Conservation (phyloP, 1,140 invertebrate species). For the Tetragnatha versicolor region DNA sequence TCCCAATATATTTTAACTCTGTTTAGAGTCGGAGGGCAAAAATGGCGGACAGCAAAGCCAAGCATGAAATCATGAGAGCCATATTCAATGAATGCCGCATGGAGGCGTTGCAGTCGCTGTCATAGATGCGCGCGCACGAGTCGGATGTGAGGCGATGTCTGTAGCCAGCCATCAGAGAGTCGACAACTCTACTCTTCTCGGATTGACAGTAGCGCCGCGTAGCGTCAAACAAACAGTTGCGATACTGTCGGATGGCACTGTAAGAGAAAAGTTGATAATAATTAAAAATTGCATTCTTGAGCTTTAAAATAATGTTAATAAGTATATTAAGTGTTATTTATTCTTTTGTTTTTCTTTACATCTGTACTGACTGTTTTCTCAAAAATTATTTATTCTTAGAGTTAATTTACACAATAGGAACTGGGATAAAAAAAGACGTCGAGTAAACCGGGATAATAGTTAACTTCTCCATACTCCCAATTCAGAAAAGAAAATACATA, state of each 20-base stretch:
- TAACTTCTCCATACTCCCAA: too few relatives aligned
- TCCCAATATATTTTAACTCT: too few relatives aligned
- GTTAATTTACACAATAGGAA: neutral
- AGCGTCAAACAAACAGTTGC: constrained; percentile 39
- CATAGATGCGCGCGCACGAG: constrained; percentile 13
- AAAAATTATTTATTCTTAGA: neutral
- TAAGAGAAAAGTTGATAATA: neutral
- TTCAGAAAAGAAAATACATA: too few relatives aligned
- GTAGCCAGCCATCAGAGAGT: constrained; percentile 33
- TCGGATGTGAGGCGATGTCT: constrained; percentile 8
- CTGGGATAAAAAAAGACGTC: too few relatives aligned
- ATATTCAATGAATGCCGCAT: neutral
- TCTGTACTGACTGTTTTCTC: neutral
- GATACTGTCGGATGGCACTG: constrained; percentile 32
- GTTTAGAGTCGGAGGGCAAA: too few relatives aligned
- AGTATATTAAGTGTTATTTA: neutral
- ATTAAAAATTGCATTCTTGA: neutral
- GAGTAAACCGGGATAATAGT: too few relatives aligned
- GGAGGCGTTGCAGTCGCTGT: constrained; percentile 24
- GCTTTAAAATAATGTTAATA: neutral
- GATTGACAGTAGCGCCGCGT: constrained; percentile 26
- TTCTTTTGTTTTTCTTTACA: too few relatives aligned
- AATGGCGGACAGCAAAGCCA: neutral
- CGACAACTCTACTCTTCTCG: constrained; percentile 22
- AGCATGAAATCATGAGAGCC: neutral